Percentiles rank a stretch among this genome's conserved stretches.
These are phyloP conservation scores for Cyrtodaria siliqua DNA, from an alignment of 2,888 invertebrate genomes.

Conservation along the genomic window DNA sequence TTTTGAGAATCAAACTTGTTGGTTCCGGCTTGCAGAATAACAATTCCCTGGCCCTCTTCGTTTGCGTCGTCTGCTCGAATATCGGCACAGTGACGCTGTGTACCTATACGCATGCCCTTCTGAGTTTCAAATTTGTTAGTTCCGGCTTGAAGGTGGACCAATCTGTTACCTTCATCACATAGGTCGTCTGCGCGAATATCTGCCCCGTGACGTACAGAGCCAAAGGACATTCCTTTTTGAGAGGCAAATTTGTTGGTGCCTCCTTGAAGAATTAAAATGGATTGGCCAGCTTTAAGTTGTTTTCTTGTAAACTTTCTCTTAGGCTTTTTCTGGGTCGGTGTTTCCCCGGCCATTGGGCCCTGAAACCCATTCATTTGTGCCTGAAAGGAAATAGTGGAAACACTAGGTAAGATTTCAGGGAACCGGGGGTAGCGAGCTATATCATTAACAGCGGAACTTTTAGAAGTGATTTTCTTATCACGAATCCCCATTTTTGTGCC, in stretches of 20 bases:
- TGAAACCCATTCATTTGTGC: slow-evolving; percentile 80
- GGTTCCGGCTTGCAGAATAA: slow-evolving; percentile 79
- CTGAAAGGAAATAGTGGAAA: slow-evolving; percentile 54
- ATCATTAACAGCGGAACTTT: too few species aligned
- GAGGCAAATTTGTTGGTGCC: slow-evolving; percentile 83
- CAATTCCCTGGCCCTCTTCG: slow-evolving; percentile 72
- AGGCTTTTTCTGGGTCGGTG: slow-evolving; percentile 76
- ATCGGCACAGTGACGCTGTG: slow-evolving; percentile 79
- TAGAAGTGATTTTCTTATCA: too few species aligned
- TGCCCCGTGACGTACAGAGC: slow-evolving; percentile 81
- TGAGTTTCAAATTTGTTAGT: slow-evolving; percentile 84
- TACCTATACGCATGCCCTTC: slow-evolving; percentile 80
- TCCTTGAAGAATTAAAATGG: slow-evolving; percentile 76
- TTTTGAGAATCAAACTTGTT: slow-evolving; percentile 77
- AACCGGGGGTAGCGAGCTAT: too few species aligned
- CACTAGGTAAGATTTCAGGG: too few species aligned
- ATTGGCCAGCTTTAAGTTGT: slow-evolving; percentile 75
- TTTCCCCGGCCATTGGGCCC: slow-evolving; percentile 81
- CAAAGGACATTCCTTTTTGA: slow-evolving; percentile 83
- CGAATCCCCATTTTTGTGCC: too few species aligned
- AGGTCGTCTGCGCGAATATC: slow-evolving; percentile 83
- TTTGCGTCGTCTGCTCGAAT: slow-evolving; percentile 73
- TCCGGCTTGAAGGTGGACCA: slow-evolving; percentile 83
- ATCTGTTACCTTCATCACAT: slow-evolving; percentile 74
- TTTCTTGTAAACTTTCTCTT: slow-evolving; percentile 79